These are phyloP conservation scores for Guaruba guarouba DNA, from an alignment of 2,113 vertebrate species.

Conservation along the genomic window DNA sequence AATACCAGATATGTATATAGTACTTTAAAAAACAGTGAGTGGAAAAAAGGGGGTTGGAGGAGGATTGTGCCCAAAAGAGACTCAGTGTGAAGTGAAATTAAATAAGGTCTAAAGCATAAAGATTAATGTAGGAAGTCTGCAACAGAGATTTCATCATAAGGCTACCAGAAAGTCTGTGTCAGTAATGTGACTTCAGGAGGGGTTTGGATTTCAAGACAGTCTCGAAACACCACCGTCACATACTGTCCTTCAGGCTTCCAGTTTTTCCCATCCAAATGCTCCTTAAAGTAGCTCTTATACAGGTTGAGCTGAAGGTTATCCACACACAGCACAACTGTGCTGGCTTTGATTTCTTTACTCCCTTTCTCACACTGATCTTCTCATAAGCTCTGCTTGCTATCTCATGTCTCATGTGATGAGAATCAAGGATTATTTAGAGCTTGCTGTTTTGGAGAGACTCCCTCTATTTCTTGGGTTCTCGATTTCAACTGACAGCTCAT, in stretches of 20 bases:
- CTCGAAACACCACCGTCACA: neutral
- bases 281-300: neutral
- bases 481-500: neutral
- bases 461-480: neutral
- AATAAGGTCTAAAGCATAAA: neutral
- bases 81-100: neutral
- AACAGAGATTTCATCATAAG: neutral
- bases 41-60: accelerated
- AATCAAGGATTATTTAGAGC: neutral
- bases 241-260: neutral
- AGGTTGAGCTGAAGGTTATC: neutral
- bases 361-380: neutral
- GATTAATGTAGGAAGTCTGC: neutral
- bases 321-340: neutral
- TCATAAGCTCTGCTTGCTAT: neutral
- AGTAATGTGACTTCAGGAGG: neutral
- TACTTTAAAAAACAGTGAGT: neutral
- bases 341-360: neutral
- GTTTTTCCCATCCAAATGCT: neutral
- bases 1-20: neutral
- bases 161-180: neutral
- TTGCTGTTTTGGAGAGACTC: neutral
- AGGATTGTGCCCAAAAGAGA: neutral
- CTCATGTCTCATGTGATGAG: neutral
- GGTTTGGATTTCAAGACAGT: neutral